phyloP scores from a whole-genome alignment of 2,797 vertebrate genomes.

The Falco columbarius region DNA sequence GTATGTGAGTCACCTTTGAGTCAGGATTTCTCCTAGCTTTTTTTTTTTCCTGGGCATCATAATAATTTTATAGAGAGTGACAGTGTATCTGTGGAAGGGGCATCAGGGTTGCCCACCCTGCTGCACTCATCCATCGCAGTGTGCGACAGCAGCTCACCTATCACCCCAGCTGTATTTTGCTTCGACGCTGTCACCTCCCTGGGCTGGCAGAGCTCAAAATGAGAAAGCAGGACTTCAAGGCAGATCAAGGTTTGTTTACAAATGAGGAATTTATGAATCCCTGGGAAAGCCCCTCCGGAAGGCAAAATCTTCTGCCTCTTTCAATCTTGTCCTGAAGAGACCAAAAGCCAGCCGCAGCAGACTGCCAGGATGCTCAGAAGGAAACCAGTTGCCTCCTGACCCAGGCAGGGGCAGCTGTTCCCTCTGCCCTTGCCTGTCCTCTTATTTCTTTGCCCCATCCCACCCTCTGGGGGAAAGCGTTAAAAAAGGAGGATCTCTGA shows the following conservation, averaged over 20 bases:
- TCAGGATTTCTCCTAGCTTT: not conserved
- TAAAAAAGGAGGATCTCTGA: not conserved
- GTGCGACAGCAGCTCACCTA: not conserved
- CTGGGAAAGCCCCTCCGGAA: not conserved
- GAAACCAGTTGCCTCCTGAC: accelerated
- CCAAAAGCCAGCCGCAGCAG: accelerated
- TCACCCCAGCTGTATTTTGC: not conserved
- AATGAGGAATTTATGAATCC: not conserved
- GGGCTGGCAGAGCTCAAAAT: not conserved
- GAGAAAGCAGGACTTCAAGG: not conserved
- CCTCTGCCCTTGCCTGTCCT: not conserved
- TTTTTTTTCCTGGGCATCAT: not conserved
- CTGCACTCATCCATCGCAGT: not conserved
- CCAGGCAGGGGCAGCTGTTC: not conserved
- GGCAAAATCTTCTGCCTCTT: not conserved
- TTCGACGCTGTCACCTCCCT: not conserved
- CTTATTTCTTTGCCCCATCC: not conserved
- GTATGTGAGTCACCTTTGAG: not conserved
- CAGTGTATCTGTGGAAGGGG: not conserved
- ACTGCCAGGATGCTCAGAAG: not conserved
- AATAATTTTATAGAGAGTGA: not conserved
- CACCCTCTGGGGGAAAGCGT: accelerated
- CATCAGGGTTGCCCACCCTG: not conserved
- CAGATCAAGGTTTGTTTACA: not conserved
- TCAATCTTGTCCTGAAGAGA: not conserved